Evolutionary conservation across 1,140 invertebrate species (phyloP), one percentile per base, ranked within the genome.

Genomic region (Diplogasteroides magnus): DNA sequence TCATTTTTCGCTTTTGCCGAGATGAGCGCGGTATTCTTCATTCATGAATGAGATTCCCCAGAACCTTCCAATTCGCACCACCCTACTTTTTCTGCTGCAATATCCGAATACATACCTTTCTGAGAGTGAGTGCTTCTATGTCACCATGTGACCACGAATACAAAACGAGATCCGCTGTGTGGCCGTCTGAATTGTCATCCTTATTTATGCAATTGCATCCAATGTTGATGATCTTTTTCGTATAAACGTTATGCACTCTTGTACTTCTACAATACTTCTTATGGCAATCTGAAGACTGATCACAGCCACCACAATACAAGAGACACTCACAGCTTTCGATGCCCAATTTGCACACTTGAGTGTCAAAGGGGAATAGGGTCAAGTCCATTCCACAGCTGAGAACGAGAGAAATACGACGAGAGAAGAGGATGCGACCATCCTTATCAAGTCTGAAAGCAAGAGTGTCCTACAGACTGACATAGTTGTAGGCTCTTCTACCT

Each of bases 361-460:
- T 89, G 84, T 96, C 93, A 91, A 95, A 94, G 1, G 92, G 93
- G 86, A 95, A 95, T 85, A 94, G 94, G 83, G 94, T 91, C 68
- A 97, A 88, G 86, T 95, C 92, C 92, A 96, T 96, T 28, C 93
- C 92, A 87, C 93, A 96, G 77, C 91, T 93, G 77, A 92, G 92
- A 71, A 93, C 95, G 82, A 96, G 94, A 76, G 93, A 95, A 86
- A 96, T 88, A 87, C 93, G n/a, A 37, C 77, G 28, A 57, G 71
- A 74, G 71, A 78, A 78, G 31, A 78, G 67, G 14, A 78, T 67
- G 28, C 68, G 67, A 1, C 77, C 77, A 56, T 78, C 66, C 2
- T 70, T 68, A 3, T 72, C 61, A 23, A 78, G 65, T 63, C 67
- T 70, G 67, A 71, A 57, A 31, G 31, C n/a, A 48, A 19, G 64